A percentile compares a stretch with the other conserved stretches of the same genome.
phyloP scores from a whole-genome alignment of 2,888 invertebrate species.

The Autographa gamma region DNA sequence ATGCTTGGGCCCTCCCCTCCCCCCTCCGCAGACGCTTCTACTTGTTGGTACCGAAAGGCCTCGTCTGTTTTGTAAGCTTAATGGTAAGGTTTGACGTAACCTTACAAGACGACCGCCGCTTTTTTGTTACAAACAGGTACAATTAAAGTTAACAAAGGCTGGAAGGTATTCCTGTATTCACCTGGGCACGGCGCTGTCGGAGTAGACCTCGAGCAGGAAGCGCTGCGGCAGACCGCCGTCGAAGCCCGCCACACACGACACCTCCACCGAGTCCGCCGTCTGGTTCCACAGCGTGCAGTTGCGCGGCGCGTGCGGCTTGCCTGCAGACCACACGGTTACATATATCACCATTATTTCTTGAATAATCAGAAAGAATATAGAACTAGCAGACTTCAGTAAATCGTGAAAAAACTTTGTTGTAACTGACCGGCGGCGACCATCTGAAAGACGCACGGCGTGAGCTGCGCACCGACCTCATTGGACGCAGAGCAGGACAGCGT shows the following conservation, averaged over 20 bases:
- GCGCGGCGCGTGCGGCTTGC: slow-evolving; percentile 94
- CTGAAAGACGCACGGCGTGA: slow-evolving; percentile 95
- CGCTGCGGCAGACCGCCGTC: slow-evolving; percentile 96
- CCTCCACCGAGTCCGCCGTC: slow-evolving; percentile 94
- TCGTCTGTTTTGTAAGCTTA: slow-evolving; percentile 15
- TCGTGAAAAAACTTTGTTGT: too few species aligned
- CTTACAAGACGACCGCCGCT: background rate
- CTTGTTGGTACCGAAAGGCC: background rate
- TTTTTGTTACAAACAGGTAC: background rate
- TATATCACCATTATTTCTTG: background rate
- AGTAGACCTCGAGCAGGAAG: slow-evolving; percentile 94
- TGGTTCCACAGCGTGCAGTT: slow-evolving; percentile 96
- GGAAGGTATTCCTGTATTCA: slow-evolving; percentile 38
- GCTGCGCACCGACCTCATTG: slow-evolving; percentile 95
- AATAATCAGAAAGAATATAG: too few species aligned
- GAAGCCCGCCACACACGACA: slow-evolving; percentile 94
- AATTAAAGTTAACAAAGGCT: background rate
- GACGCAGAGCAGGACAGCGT: slow-evolving; percentile 95
- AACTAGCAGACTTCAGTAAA: too few species aligned
- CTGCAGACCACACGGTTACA: slow-evolving; percentile 78
- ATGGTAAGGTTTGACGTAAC: slow-evolving; percentile 6
- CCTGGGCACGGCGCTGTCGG: slow-evolving; percentile 76
- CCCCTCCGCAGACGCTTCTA: background rate
- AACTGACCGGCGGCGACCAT: slow-evolving; percentile 95
- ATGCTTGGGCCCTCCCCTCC: slow-evolving; percentile 36